These are phyloP conservation scores for Salvelinus sp. DNA, from an alignment of 2,113 vertebrate species.

Conservation along the genomic window DNA sequence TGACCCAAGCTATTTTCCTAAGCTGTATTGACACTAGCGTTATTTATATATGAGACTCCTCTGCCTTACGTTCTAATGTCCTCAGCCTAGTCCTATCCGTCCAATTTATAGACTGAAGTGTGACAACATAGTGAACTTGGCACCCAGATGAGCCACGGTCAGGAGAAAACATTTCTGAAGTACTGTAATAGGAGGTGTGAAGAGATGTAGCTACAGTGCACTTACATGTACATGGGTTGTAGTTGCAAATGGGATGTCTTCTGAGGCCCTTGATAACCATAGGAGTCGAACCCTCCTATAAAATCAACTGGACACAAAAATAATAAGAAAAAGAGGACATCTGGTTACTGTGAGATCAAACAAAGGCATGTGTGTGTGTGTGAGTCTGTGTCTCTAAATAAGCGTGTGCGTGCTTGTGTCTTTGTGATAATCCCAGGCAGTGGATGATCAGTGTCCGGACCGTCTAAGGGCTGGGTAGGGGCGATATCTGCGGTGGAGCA, in stretches of 20 bases:
- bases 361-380: neutral
- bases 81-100: no score
- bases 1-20: conserved; percentile 15
- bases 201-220: conserved; percentile 49
- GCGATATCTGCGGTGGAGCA: no score
- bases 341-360: neutral
- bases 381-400: neutral
- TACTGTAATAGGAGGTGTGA: conserved; percentile 24
- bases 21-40: conserved; percentile 25
- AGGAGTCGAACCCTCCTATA: conserved; percentile 99
- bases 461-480: no score
- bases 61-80: no score
- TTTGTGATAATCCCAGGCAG: conserved; percentile 21
- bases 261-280: conserved; percentile 98
- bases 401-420: conserved; percentile 14
- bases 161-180: neutral
- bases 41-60: conserved; percentile 25
- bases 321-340: conserved; percentile 35
- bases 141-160: no score
- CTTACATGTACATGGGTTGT: conserved; percentile 99
- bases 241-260: conserved; percentile 98
- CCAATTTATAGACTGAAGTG: no score
- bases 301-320: conserved; percentile 87
- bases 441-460: conserved; percentile 10
- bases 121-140: no score